A percentile compares a stretch with the other conserved stretches of the same genome.
These are phyloP conservation scores for Drosophila koepferae DNA, from an alignment of 2,888 invertebrate genomes.

Conservation along the genomic window DNA sequence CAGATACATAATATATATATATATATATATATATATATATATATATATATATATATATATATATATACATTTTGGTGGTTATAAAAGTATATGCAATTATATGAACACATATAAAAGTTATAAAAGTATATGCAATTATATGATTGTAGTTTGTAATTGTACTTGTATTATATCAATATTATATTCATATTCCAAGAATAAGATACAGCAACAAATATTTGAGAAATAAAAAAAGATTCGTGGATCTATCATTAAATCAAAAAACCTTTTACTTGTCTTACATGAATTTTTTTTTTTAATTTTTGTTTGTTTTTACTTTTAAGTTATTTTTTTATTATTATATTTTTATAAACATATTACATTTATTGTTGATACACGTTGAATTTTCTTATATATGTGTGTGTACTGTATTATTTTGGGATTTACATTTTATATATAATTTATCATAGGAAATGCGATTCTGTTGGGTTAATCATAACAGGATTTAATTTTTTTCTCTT, in stretches of 20 bases:
- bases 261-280: constrained; percentile 43
- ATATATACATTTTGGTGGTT: no score
- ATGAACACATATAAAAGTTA: no score
- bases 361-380: constrained; percentile 76
- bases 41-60: constrained; percentile 19
- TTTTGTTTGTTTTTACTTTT: constrained; percentile 75
- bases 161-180: constrained; percentile 69
- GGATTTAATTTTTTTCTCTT: constrained; percentile 45
- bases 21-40: constrained; percentile 20
- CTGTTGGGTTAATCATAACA: constrained; percentile 48
- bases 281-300: constrained; percentile 80
- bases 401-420: constrained; percentile 37
- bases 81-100: constrained; percentile 60
- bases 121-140: constrained; percentile 60
- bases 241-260: background rate
- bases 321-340: constrained; percentile 47
- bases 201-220: constrained; percentile 68
- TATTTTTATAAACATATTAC: constrained; percentile 80
- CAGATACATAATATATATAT: constrained; percentile 29
- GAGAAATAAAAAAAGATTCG: constrained; percentile 27
- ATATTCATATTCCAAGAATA: constrained; percentile 76
- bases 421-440: constrained; percentile 42
- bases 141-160: constrained; percentile 73
- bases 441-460: constrained; percentile 44
- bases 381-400: constrained; percentile 53